Evolutionary conservation across 1,140 invertebrate species (phyloP), one percentile per base, ranked within the genome.

Genomic region (Lasaia peninsularis): DNA sequence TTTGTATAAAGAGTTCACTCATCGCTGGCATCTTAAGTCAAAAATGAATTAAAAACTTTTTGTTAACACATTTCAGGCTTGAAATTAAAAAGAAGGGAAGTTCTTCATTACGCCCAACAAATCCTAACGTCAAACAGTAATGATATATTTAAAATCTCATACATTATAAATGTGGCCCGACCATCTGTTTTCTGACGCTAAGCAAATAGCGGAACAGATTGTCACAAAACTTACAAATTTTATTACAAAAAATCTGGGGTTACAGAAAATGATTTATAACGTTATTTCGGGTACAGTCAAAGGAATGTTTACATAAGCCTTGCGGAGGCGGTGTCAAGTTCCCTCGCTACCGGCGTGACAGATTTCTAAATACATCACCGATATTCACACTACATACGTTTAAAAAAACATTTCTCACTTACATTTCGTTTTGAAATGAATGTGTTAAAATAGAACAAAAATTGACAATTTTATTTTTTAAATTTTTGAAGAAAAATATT

Each of bases 161-260:
- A 69, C 57, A 81, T 79, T 78, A 88, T 82, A 71, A 71, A 86
- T 84, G 76, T 61, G 57, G 59, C 51, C 50, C 61, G 50, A 62
- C 62, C 85, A 88, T 86, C 79, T 88, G 86, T 86, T 86, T 80
- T 73, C 72, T 62, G 75, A 86, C 75, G 69, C 68, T 80, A 79
- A 86, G 83, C 86, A 84, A 88, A 88, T 86, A 88, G 76, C 86
- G 86, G 83, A 88, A 88, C 86, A 86, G 82, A 88, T 83, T 83
- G 83, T 85, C 77, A 83, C 72, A 73, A 78, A 81, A 85, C 75
- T 85, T 82, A 85, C 80, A 85, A 84, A 83, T 84, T 85, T 78
- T 62, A 69, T 56, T 71, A 78, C 68, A 85, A 84, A 85, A 86
- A 86, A 74, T 60, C 59, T 52, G 49, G 37, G 58, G 37, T 62